Conservation (phyloP, 2,113 vertebrate genomes). For the human (Homo sapiens) region GRCh38 chr6:109996001-109996500, state of each 20-base stretch:
- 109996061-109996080: too few relatives aligned
- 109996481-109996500: neutral
- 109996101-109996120: too few relatives aligned
- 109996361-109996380: neutral
- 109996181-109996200: too few relatives aligned
- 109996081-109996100: too few relatives aligned
- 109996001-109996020: too few relatives aligned
- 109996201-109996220: too few relatives aligned
- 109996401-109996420: neutral
- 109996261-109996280: neutral
- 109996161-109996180: too few relatives aligned
- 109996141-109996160: too few relatives aligned
- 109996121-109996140: too few relatives aligned
- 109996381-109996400: neutral
- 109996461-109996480: conserved; percentile 4
- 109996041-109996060: too few relatives aligned
- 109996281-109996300: neutral
- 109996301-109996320: neutral
- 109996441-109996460: neutral
- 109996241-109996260: neutral
- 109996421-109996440: neutral
- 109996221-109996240: too few relatives aligned
- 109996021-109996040: too few relatives aligned
- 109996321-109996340: neutral
- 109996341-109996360: neutral